Evolutionary conservation across 2,888 invertebrate species (phyloP), one percentile per base, ranked within the genome.

Genomic region (Aphodius sticticus): DNA sequence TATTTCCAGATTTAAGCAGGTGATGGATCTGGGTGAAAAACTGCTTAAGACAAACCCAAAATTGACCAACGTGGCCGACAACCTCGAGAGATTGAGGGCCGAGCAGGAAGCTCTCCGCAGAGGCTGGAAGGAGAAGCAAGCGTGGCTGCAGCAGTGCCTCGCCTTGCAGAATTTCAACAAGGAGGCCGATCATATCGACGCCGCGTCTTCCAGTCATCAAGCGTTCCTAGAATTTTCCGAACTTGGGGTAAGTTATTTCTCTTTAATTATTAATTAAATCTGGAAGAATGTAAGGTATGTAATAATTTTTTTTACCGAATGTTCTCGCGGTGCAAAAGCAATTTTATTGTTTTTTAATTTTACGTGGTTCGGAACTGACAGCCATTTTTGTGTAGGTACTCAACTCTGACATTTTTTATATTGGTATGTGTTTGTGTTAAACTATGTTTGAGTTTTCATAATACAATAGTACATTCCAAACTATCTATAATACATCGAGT

Each of bases 151-250:
- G 84, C 97, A 99, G 88, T 94, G 96, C 82, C 92, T 97, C 53
- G 96, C 98, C 84, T 90, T 99, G 81, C 97, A 97, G 89, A 92
- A 95, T 83, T 98, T 98, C 90, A 97, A 97, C 89, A 94, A 97
- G 69, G 99, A 99, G 89, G 98, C 98, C 0, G 99, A 99, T 88
- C 96, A 98, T 88, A 96, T 99, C 82, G 99, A 99, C 89, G 97
- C 99, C 0, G 95, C 96, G 12, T 97, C 97, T 76, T 96, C 96
- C 78, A 96, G 97, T 15, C 98, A 99, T 87, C 96, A 97, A 88
- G 97, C 97, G 0, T 98, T 97, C 90, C 91, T 99, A 16, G 98
- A 98, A 85, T 96, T 96, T 89, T 93, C 93, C 9, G 95, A 97
- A 83, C 92, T 96, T 72, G 99, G 98, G 83, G 96, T 96, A 88